A percentile compares a stretch with the other conserved stretches of the same genome.
Evolutionary conservation across 2,113 vertebrate species (phyloP).

Genomic region (Varanus komodoensis): DNA sequence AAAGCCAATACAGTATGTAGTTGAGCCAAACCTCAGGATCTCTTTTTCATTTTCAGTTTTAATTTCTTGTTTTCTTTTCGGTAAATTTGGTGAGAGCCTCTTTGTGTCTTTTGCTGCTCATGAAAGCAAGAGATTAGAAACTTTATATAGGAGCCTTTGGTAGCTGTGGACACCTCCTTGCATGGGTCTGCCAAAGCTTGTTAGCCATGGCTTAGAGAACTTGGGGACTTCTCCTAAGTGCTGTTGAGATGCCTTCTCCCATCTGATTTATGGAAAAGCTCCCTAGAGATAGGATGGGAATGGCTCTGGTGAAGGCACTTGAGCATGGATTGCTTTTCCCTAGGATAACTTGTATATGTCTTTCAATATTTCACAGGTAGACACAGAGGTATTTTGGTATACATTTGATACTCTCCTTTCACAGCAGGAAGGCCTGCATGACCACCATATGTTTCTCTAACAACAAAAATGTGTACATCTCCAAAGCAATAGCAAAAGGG

Average conservation of each 20-base stretch:
- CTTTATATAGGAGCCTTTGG: neutral
- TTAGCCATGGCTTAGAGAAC: constrained; percentile 17
- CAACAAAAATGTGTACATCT: too few species aligned
- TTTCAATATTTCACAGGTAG: too few species aligned
- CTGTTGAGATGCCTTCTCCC: constrained; percentile 49
- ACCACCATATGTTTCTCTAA: too few species aligned
- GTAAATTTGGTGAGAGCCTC: constrained; percentile 38
- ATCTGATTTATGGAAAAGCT: constrained; percentile 56
- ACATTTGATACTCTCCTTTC: too few species aligned
- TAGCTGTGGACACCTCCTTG: constrained; percentile 25
- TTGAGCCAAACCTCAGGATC: constrained; percentile 12
- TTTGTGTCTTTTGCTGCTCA: constrained; percentile 31
- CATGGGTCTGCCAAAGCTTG: constrained; percentile 53
- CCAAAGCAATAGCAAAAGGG: too few species aligned
- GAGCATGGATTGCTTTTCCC: constrained; percentile 25
- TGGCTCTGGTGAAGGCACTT: constrained; percentile 58
- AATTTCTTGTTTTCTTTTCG: constrained; percentile 24
- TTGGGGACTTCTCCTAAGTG: constrained; percentile 56
- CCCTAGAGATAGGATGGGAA: constrained; percentile 56
- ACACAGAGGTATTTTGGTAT: too few species aligned
- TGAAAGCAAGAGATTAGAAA: constrained; percentile 37
- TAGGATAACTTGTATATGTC: neutral
- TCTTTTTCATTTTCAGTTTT: constrained; percentile 40
- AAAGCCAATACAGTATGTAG: constrained; percentile 53
- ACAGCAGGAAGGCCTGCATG: too few species aligned